A percentile compares a stretch with the other conserved stretches of the same genome.
Evolutionary conservation across 2,113 vertebrate genomes (phyloP).

Genomic region (Amphiprion percula): DNA sequence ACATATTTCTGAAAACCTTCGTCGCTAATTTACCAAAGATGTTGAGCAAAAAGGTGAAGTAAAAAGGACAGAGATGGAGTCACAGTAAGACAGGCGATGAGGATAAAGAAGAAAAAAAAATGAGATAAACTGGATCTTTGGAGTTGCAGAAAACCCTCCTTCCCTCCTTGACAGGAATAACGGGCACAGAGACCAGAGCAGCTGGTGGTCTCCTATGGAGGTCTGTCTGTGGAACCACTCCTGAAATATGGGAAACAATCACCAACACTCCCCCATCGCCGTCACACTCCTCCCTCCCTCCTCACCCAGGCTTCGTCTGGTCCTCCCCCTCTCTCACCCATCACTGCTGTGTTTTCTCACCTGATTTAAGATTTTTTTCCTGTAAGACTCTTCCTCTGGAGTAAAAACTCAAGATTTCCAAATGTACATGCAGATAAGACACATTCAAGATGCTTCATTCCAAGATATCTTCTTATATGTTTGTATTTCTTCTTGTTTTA

Average conservation of each 20-base stretch:
- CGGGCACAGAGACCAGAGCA: conserved; percentile 66
- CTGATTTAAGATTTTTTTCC: conserved; percentile 17
- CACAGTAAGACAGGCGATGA: conserved; percentile 20
- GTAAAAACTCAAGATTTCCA: background rate
- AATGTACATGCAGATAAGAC: background rate
- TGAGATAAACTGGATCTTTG: conserved; percentile 35
- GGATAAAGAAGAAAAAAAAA: conserved; percentile 25
- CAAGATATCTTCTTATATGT: too few species aligned
- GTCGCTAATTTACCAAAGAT: conserved; percentile 25
- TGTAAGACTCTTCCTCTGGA: background rate
- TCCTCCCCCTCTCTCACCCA: conserved; percentile 42
- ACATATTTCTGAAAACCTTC: conserved; percentile 56
- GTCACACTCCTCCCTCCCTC: conserved; percentile 56
- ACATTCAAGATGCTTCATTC: too few species aligned
- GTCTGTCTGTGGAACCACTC: conserved; percentile 78
- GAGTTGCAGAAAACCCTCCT: conserved; percentile 55
- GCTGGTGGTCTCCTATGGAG: conserved; percentile 68
- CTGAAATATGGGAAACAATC: conserved; percentile 80
- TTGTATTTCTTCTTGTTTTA: too few species aligned
- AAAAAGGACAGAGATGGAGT: background rate
- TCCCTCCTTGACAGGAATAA: conserved; percentile 55
- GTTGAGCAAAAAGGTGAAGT: background rate
- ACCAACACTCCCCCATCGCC: conserved; percentile 55
- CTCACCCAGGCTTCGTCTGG: conserved; percentile 18
- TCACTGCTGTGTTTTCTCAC: conserved; percentile 28